Base-by-base conservation (phyloP, 2,113 vertebrate genomes). In the Hippocampus comes region DNA sequence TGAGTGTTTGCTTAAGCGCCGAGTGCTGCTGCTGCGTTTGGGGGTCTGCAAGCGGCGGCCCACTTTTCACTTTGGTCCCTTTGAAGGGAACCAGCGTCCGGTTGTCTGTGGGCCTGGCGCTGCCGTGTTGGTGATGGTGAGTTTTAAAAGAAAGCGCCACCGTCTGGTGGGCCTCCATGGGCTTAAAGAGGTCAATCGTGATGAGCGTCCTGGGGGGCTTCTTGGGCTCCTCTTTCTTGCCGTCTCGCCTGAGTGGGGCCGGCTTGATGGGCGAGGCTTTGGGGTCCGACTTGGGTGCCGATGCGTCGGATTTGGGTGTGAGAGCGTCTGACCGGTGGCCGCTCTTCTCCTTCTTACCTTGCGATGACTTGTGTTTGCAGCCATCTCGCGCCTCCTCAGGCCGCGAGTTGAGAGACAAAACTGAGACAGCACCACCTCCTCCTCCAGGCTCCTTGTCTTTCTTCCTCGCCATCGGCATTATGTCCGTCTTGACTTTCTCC, bases 21-120 rank as follows among this genome's bases (percentile, higher is more conserved):
- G 48, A 51, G 48, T 51, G 82, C 21, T 56, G 80, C 81, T 88
- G 88, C 75, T 80, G 86, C 7, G 78, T 93, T 84, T 93, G 92
- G 12, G 92, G 92, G 86, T 96, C 94, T 85, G 93, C 92, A 49
- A 92, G 86, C 78, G 81, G 89, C 51, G 89, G 77, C 1, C 88
- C 88, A 76, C 89, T 88, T 77, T 89, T 91, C 84, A 93, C 93
- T 90, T 94, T 90, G 71, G 92, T 87, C 85, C 94, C 94, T 89
- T 94, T 94, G 43, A 86, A 84, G 74, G 87, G 61, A 46, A 78
- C 77, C 51, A 89, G 38, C 59, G 89, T 90, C 83, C 87, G 85
- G 79, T 67, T 78, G 72, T 89, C 90, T 1, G 86, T 86, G 3
- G 78, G 68, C 77, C 86, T 90, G 0, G 86, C 81, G 81, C 88